Evolutionary conservation across 1,140 invertebrate species (phyloP), one percentile per base, ranked within the genome.

Genomic region (Anastrepha ludens): DNA sequence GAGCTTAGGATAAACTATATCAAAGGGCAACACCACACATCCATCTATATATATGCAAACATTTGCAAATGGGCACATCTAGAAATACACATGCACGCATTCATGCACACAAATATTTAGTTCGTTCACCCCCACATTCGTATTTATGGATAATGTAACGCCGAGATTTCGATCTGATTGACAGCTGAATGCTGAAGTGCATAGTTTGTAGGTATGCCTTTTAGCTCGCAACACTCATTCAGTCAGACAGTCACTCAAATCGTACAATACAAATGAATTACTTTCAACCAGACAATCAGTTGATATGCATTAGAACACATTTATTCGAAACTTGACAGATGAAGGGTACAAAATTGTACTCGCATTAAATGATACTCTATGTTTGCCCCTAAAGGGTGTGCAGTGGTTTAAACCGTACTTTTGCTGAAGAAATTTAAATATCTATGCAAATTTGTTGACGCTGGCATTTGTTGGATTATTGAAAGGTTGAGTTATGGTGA

Each of bases 151-250:
- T 5, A 3, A 67, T 67, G 8, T 67, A 39, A 9, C 29, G 11
- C 8, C 39, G 11, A 67, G 64, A 74, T 47, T 74, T 74, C 15
- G 9, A 47, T 74, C 44, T 47, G 67, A 47, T 74, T 47, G 67
- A 74, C 67, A 74, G 41, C 44, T 74, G 67, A 74, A 17, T 44
- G 67, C 11, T 74, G 39, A 74, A 17, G 60, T 62, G 29, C 29
- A 29, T 29, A 29, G 29, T 29, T 29, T 29, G 29, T 29, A 29
- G 39, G 67, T 74, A n/a, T 44, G 15, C 1, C 67, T 74, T 29
- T n/a, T 41, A 47, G 67, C 41, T 29, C 29, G 29, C 29, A 29
- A 29, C 29, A 29, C 29, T 0, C 29, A 29, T 29, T 29, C 20
- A 58, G 7, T 13, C 55, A 58, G 29, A 67, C 29, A 67, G 41